Evolutionary conservation across 2,797 vertebrate genomes (phyloP).

Genomic region (Hemitrygon akajei): DNA sequence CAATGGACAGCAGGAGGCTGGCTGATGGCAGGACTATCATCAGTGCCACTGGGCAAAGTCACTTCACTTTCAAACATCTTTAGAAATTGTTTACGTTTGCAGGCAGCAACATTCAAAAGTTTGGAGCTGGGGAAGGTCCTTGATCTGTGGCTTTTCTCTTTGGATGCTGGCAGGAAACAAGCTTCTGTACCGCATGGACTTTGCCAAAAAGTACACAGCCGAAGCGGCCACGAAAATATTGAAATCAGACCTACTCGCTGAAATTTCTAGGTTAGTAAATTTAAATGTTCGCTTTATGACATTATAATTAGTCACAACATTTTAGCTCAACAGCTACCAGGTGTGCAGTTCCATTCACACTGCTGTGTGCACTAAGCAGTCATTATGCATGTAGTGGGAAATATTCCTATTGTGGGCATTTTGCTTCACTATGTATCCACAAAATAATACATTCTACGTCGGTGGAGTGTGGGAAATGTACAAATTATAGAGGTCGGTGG

Average conservation of each 20-base stretch:
- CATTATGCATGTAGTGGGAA: background rate
- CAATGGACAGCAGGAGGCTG: conserved; percentile 67
- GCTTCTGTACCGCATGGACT: background rate
- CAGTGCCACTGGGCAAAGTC: conserved; percentile 56
- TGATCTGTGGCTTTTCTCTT: background rate
- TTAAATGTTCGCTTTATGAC: background rate
- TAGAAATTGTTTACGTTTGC: background rate
- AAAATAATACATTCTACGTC: background rate
- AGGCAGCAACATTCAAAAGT: conserved; percentile 11
- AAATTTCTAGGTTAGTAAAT: conserved; percentile 22
- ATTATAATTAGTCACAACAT: background rate
- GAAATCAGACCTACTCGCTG: background rate
- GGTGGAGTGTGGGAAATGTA: too few relatives aligned
- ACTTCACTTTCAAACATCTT: conserved; percentile 45
- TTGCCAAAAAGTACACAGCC: background rate
- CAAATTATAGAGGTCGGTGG: background rate
- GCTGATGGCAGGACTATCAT: conserved; percentile 54
- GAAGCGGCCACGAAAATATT: background rate
- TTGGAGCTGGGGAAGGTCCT: background rate
- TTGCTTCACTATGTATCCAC: background rate
- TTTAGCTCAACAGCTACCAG: background rate
- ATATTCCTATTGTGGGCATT: background rate
- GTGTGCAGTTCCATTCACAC: background rate
- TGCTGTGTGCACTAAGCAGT: too few relatives aligned
- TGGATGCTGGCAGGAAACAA: too few relatives aligned